Conservation (phyloP, 2,113 vertebrate genomes). For the Ceratotherium simum region DNA sequence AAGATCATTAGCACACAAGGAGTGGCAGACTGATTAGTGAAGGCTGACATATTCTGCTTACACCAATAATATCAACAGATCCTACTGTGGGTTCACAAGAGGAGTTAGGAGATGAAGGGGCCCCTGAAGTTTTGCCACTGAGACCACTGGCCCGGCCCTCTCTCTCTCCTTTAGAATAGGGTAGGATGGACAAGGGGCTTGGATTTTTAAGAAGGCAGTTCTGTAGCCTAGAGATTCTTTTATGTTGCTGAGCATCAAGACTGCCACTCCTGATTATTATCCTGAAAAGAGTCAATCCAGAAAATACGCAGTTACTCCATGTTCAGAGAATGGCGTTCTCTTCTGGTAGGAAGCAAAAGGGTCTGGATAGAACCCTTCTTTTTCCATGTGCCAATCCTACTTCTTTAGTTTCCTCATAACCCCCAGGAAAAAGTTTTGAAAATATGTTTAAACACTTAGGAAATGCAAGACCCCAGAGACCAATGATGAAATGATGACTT, state of each 20-base stretch:
- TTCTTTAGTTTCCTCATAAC: not conserved
- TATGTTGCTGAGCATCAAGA: not conserved
- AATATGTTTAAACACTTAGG: constrained; percentile 30
- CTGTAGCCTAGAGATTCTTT: not conserved
- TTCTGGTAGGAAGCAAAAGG: not conserved
- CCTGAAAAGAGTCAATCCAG: not conserved
- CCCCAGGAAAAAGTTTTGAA: constrained; percentile 7
- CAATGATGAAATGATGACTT: not conserved
- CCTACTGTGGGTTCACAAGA: not conserved
- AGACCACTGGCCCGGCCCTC: fast-evolving
- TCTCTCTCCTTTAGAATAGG: not conserved
- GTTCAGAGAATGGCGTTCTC: not conserved
- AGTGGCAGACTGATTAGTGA: not conserved
- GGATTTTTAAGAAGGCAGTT: not conserved
- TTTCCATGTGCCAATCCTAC: not conserved
- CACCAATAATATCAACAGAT: not conserved
- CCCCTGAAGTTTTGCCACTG: not conserved
- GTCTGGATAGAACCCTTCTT: not conserved
- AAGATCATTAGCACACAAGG: not conserved
- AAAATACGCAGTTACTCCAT: not conserved
- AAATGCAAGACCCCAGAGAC: constrained; percentile 40
- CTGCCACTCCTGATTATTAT: not conserved
- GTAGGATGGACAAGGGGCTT: not conserved
- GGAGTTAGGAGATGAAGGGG: not conserved
- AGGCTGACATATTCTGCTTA: not conserved